Evolutionary conservation across 1,140 invertebrate genomes (phyloP).

Genomic region (Maniola jurtina): DNA sequence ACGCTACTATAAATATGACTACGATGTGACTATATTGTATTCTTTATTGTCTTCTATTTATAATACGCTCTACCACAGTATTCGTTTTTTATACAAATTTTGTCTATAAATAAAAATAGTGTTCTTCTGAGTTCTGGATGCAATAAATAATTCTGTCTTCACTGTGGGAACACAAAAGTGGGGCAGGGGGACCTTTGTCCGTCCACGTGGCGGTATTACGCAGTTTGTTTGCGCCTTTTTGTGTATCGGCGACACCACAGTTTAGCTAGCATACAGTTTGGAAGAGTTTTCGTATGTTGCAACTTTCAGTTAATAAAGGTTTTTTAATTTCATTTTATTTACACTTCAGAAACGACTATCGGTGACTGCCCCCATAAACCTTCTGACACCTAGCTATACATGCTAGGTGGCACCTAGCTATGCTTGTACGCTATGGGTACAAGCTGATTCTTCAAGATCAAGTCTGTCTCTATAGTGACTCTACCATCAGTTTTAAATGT

Average conservation of each 20-base stretch:
- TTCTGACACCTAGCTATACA: too few species aligned
- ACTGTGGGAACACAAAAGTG: constrained; percentile 4
- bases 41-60: not conserved
- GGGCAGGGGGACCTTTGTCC: constrained; percentile 8
- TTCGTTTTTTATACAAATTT: not conserved
- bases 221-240: constrained; percentile 6
- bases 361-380: too few species aligned
- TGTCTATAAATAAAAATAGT: not conserved
- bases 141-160: constrained; percentile 9
- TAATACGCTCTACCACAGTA: too few species aligned
- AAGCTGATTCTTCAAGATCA: too few species aligned
- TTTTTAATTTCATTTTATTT: too few species aligned
- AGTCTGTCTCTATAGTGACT: too few species aligned
- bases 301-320: too few species aligned
- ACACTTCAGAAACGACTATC: too few species aligned
- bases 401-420: too few species aligned
- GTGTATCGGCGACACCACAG: not conserved
- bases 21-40: not conserved
- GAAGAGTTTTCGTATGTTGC: not conserved
- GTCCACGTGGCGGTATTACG: constrained; percentile 7
- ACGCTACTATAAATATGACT: too few species aligned
- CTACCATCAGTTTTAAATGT: too few species aligned
- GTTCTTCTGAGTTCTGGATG: not conserved
- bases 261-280: not conserved
- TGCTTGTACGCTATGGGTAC: too few species aligned